phyloP scores from a whole-genome alignment of 2,888 invertebrate genomes.

The Drosophila setosimentum region DNA sequence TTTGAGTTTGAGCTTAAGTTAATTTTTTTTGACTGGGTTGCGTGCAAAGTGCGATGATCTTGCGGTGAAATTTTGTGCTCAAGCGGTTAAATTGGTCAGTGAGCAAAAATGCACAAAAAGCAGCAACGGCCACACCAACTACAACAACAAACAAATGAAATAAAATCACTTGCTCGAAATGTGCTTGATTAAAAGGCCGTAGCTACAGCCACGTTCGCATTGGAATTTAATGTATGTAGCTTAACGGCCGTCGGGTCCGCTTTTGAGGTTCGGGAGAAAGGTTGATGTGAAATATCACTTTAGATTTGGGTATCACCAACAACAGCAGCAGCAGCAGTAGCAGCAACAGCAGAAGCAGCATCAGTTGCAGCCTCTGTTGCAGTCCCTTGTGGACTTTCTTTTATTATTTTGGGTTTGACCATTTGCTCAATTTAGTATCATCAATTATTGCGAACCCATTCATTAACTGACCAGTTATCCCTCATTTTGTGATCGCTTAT shows the following conservation, averaged over 20 bases:
- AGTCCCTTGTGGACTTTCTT: slow-evolving; percentile 70
- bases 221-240: slow-evolving; percentile 44
- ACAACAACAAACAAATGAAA: slow-evolving; percentile 53
- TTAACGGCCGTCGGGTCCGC: slow-evolving; percentile 32
- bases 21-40: slow-evolving; percentile 63
- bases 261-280: slow-evolving; percentile 68
- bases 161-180: slow-evolving; percentile 74
- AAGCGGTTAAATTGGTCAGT: slow-evolving; percentile 83
- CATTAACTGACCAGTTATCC: slow-evolving; percentile 78
- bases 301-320: slow-evolving; percentile 67
- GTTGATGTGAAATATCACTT: slow-evolving; percentile 74
- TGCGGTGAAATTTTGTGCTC: slow-evolving; percentile 82
- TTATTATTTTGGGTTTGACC: slow-evolving; percentile 53
- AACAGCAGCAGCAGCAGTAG: slow-evolving; percentile 22
- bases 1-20: slow-evolving; percentile 28
- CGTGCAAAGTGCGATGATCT: slow-evolving; percentile 80
- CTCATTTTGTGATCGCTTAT: slow-evolving; percentile 77
- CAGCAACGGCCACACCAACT: slow-evolving; percentile 26
- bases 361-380: slow-evolving; percentile 5
- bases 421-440: slow-evolving; percentile 75
- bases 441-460: slow-evolving; percentile 78
- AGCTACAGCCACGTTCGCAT: slow-evolving; percentile 50
- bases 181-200: slow-evolving; percentile 76
- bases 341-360: slow-evolving; percentile 15
- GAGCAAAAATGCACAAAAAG: slow-evolving; percentile 71